Conservation (phyloP, 2,888 invertebrate genomes). For the Coronaproctus castanopsis region DNA sequence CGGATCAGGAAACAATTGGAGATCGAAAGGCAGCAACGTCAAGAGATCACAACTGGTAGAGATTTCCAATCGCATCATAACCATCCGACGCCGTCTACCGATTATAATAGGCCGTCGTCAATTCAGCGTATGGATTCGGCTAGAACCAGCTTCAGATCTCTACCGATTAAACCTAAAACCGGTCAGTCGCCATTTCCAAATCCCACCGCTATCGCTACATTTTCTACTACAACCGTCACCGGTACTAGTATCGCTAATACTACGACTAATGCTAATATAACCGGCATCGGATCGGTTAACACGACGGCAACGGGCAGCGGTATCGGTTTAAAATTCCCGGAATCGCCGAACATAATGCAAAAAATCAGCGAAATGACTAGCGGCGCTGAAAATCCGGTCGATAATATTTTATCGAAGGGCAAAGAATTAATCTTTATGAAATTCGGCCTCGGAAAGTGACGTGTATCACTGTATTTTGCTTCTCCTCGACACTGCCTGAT, state of each 20-base stretch:
- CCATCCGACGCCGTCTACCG: slow-evolving; percentile 7
- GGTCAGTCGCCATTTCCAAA: no score
- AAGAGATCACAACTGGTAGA: slow-evolving; percentile 25
- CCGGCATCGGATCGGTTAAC: neutral
- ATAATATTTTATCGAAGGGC: slow-evolving; percentile 76
- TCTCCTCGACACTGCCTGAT: neutral
- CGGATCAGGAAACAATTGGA: neutral
- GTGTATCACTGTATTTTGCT: neutral
- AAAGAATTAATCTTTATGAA: slow-evolving; percentile 88
- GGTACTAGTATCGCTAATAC: neutral
- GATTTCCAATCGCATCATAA: slow-evolving; percentile 20
- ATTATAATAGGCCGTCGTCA: slow-evolving; percentile 1
- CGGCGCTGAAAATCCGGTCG: slow-evolving; percentile 31
- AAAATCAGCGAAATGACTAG: slow-evolving; percentile 67
- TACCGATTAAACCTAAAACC: neutral
- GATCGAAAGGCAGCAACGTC: neutral
- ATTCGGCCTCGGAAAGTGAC: slow-evolving; percentile 51
- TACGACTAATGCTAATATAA: neutral
- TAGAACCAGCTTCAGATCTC: neutral
- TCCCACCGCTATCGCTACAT: no score
- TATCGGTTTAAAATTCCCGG: slow-evolving; percentile 8
- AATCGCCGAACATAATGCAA: slow-evolving; percentile 58
- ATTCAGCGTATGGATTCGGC: neutral
- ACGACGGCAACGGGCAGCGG: neutral
- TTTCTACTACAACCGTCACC: slow-evolving; percentile 6